Base-by-base conservation (phyloP, 1,140 invertebrate genomes). In the Cydia fagiglandana region DNA sequence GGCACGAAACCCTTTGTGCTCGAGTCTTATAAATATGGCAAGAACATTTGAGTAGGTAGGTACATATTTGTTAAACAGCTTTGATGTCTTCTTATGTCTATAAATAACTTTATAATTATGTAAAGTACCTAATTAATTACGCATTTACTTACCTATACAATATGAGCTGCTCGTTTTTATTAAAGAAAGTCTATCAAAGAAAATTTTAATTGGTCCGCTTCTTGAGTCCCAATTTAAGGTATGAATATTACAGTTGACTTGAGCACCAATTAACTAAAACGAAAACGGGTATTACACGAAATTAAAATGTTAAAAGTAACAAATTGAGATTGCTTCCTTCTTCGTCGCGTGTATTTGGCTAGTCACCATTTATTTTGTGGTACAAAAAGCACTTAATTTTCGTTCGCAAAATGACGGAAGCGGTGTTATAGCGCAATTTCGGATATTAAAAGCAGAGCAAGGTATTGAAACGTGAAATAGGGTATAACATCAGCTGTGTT, bases 251-350 rank as follows among this genome's bases (percentile, higher is more conserved):
- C n/a, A 61, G 53, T 20, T 61, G 4, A 24, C 66, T 70, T 17
- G 17, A 70, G 34, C 34, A 7, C n/a, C 66, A 70, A 70, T 70
- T 70, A 41, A 10, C 38, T 70, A 17, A 34, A 41, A 70, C 34
- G 34, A 70, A 70, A 70, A 41, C 38, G 66, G 66, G 66, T 70
- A 41, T 70, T 70, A 70, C 30, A 70, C n/a, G 3, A 70, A 41
- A 70, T 70, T 20, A 70, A 70, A 70, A 70, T 41, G 66, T 70
- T 70, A 45, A 41, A 41, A 7, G 17, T 70, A 17, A 70, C 66
- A 70, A 70, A 45, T 70, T 70, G 66, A 70, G 66, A 70, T 45
- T 70, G 30, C 66, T 13, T 70, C 20, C 56, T 20, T 2, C 20
- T 56, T 56, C 53, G 53, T 56, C n/a, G 34, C 66, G 66, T 38